These are phyloP conservation scores for Metalampra italica DNA, from an alignment of 2,888 invertebrate species.

Conservation along the genomic window DNA sequence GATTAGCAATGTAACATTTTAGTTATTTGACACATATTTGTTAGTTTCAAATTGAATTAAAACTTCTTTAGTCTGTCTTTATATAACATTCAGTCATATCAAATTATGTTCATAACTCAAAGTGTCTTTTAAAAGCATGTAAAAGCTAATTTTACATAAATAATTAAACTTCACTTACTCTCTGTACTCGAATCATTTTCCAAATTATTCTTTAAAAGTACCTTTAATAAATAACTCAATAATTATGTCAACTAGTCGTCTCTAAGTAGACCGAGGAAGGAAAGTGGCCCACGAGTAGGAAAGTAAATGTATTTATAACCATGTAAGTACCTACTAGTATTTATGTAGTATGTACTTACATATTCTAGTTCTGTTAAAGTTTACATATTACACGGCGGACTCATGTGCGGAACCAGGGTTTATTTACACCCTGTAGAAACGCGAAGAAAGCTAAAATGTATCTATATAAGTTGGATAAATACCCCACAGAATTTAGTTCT, in stretches of 20 bases:
- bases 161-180: conserved; percentile 39
- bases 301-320: conserved; percentile 53
- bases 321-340: neutral
- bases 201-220: neutral
- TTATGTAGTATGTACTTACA: neutral
- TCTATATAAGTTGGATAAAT: conserved; percentile 31
- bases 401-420: conserved; percentile 38
- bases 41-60: no score
- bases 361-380: conserved; percentile 5
- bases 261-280: conserved; percentile 29
- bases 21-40: no score
- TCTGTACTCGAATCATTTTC: conserved; percentile 43
- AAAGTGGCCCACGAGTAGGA: conserved; percentile 43
- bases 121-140: no score
- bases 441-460: conserved; percentile 36
- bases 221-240: neutral
- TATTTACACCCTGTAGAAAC: conserved; percentile 35
- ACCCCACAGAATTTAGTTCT: neutral
- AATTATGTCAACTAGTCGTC: conserved; percentile 20
- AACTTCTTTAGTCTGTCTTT: no score
- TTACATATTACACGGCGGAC: conserved; percentile 15
- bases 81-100: neutral
- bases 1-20: no score
- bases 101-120: no score
- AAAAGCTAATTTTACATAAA: neutral